These are phyloP conservation scores for Diacarnus erythraeanus DNA, from an alignment of 37 sponge, comb jelly and placozoan genomes.

Conservation along the genomic window DNA sequence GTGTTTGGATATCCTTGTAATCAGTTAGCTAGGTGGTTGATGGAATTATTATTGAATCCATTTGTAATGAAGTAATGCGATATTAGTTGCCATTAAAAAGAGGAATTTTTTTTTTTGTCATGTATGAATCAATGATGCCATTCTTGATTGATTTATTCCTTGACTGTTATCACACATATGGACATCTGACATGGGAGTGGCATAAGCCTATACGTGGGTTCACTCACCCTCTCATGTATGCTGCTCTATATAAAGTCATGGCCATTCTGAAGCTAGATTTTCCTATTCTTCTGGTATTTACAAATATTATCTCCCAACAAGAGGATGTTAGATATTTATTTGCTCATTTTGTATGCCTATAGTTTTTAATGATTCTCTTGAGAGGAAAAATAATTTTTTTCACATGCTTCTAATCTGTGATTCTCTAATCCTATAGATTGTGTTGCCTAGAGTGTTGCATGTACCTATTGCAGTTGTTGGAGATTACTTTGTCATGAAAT, in stretches of 20 bases:
- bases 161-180: slow-evolving; percentile 43
- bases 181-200: slow-evolving; percentile 94
- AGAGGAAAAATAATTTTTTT: not conserved
- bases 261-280: slow-evolving; percentile 50
- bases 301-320: not conserved
- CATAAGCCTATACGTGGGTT: slow-evolving; percentile 72
- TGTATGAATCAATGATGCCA: too few relatives aligned
- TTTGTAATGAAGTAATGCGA: too few relatives aligned
- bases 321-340: not conserved
- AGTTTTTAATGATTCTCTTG: too few relatives aligned
- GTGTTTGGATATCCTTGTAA: slow-evolving; percentile 72
- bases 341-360: too few relatives aligned
- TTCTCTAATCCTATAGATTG: slow-evolving; percentile 20
- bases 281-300: slow-evolving; percentile 33
- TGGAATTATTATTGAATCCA: not conserved
- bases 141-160: not conserved
- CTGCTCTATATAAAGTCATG: slow-evolving; percentile 58
- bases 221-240: slow-evolving; percentile 77
- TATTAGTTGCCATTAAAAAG: too few relatives aligned
- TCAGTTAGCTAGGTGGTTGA: not conserved
- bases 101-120: too few relatives aligned
- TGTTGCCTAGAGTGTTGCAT: slow-evolving; percentile 63
- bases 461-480: slow-evolving; percentile 62
- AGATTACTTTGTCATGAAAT: slow-evolving; percentile 71
- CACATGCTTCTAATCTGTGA: not conserved